Evolutionary conservation across 2,888 invertebrate species (phyloP).

Genomic region (Phyllotreta cruciferae): DNA sequence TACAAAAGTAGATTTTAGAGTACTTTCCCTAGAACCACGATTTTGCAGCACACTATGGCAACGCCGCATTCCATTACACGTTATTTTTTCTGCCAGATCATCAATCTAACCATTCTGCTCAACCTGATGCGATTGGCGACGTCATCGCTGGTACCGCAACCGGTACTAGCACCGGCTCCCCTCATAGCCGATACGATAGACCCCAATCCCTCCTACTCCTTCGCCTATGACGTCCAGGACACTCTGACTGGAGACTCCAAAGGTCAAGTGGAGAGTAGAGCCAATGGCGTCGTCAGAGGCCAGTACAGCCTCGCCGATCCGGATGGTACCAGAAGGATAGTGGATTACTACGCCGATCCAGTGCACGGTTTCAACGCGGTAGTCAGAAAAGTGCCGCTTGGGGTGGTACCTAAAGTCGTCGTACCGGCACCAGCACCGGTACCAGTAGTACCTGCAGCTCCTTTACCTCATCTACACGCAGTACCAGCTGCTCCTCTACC

Average conservation of each 20-base stretch:
- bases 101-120: not conserved
- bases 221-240: constrained; percentile 65
- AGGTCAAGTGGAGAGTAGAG: constrained; percentile 64
- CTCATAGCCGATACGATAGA: constrained; percentile 57
- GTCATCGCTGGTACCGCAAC: constrained; percentile 52
- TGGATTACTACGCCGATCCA: constrained; percentile 67
- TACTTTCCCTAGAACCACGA: too few relatives aligned
- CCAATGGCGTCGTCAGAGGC: constrained; percentile 65
- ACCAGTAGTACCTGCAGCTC: constrained; percentile 23
- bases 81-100: too few relatives aligned
- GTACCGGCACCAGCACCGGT: constrained; percentile 30
- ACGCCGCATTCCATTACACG: too few relatives aligned
- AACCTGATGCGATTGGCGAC: constrained; percentile 50
- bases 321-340: constrained; percentile 65
- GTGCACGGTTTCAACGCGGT: constrained; percentile 67
- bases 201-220: constrained; percentile 66
- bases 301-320: constrained; percentile 65
- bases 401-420: constrained; percentile 38
- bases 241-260: constrained; percentile 65
- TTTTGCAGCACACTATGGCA: too few relatives aligned
- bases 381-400: constrained; percentile 62
- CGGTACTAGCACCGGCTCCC: constrained; percentile 46
- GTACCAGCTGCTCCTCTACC: constrained; percentile 12
- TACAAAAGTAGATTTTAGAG: too few relatives aligned
- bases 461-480: not conserved